phyloP scores from a whole-genome alignment of 2,888 invertebrate species.

The Onthophagus sagittarius region DNA sequence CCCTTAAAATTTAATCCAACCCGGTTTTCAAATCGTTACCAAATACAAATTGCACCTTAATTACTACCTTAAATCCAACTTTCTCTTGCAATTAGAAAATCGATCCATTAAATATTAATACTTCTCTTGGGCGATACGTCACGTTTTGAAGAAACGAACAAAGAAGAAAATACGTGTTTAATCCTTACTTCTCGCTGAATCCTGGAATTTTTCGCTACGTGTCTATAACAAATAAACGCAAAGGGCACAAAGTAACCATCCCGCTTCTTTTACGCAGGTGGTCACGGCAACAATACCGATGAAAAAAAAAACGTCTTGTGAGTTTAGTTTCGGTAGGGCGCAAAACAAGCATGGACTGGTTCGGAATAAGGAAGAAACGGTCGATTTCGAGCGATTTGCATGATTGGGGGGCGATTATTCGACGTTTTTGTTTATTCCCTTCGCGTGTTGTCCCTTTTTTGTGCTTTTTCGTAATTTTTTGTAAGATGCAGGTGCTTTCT shows the following conservation, averaged over 20 bases:
- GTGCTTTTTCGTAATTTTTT: not conserved
- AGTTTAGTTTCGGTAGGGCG: not conserved
- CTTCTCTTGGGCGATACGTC: not conserved
- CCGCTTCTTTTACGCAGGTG: not conserved
- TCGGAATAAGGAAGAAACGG: not conserved
- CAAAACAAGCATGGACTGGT: not conserved
- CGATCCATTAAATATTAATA: too few relatives aligned
- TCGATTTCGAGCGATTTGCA: not conserved
- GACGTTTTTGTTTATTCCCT: not conserved
- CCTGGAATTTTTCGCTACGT: not conserved
- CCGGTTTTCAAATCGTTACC: too few relatives aligned
- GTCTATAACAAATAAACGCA: not conserved
- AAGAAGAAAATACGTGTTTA: not conserved
- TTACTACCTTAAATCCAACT: too few relatives aligned
- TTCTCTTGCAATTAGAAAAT: too few relatives aligned
- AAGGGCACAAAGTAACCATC: not conserved
- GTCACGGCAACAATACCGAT: not conserved
- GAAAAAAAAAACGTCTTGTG: not conserved
- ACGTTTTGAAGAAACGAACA: not conserved
- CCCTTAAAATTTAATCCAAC: too few relatives aligned
- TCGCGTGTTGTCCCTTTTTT: not conserved
- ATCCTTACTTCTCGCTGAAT: not conserved
- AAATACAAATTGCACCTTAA: too few relatives aligned
- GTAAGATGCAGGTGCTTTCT: not conserved
- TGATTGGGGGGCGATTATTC: not conserved